Evolutionary conservation across 2,888 invertebrate species (phyloP), one percentile per base, ranked within the genome.

Genomic region (Aphodius sticticus): DNA sequence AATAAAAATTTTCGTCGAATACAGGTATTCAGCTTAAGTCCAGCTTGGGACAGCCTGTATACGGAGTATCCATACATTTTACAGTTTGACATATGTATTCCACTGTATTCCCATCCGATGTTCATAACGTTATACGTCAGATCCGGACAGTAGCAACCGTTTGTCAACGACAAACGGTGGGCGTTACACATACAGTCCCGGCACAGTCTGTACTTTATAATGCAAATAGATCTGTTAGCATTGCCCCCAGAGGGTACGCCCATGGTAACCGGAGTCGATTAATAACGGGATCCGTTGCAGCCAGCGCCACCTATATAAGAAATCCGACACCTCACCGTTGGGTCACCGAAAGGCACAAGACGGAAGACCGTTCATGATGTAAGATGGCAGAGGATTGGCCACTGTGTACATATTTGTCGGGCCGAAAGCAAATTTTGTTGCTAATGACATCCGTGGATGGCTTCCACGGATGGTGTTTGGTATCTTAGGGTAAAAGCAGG

Each of bases 211-310:
- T 86, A 85, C 86, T 85, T 83, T 84, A 83, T 84, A 85, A 86
- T 86, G 86, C 86, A 86, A 86, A 86, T 86, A 86, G 83, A 85
- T 82, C 84, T 86, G 86, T 86, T 86, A 86, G 86, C 86, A 86
- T 84, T 85, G 53, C 12, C 74, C 26, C 74, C 74, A 37, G 26
- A 74, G 74, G 36, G 74, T n/a, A 36, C 26, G 74, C 36, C 26
- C 74, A n/a, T 35, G 37, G n/a, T 26, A 35, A 7, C 36, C n/a
- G 36, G 7, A 9, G 16, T n/a, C 12, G 26, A 15, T 35, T 26
- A 75, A 75, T 69, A 9, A 70, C 77, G 36, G 77, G 16, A 69
- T 16, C 69, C n/a, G 69, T 69, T 14, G 76, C 76, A 16, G 53
- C n/a, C 14, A 72, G 14, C 9, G 53, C 53, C 53, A 12, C 12